phyloP scores from a whole-genome alignment of 2,888 invertebrate genomes.

The Hyalella azteca region DNA sequence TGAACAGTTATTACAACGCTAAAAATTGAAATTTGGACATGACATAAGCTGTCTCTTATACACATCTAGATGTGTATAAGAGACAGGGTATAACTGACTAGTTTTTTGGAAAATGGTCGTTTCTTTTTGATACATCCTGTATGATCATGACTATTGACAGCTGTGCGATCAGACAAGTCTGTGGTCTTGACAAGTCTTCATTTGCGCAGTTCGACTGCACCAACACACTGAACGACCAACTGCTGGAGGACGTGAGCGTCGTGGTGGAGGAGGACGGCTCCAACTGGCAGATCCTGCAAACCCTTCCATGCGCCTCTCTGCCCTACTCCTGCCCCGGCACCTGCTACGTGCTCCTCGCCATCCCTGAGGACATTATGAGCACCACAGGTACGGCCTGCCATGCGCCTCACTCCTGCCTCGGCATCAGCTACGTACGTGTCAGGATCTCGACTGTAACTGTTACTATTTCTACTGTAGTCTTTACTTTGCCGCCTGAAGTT shows the following conservation, averaged over 20 bases:
- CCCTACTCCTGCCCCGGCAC: slow-evolving; percentile 86
- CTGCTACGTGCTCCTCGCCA: slow-evolving; percentile 82
- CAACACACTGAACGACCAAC: slow-evolving; percentile 93
- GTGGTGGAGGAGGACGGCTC: slow-evolving; percentile 77
- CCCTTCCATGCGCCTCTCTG: slow-evolving; percentile 76
- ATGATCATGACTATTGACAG: no score
- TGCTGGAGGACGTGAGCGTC: slow-evolving; percentile 90
- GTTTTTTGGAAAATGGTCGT: no score
- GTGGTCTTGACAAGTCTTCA: no score
- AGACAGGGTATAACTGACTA: no score
- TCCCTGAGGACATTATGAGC: slow-evolving; percentile 79
- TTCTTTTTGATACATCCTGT: no score
- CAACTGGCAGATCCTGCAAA: slow-evolving; percentile 74
- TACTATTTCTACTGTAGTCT: not conserved
- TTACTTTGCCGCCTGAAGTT: not conserved
- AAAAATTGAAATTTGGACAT: no score
- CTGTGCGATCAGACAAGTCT: no score
- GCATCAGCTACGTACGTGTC: not conserved
- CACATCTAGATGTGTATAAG: no score
- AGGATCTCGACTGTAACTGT: not conserved
- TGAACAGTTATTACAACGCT: no score
- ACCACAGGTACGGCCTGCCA: slow-evolving; percentile 69
- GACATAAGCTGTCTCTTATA: no score
- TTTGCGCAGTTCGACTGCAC: slow-evolving; percentile 92
- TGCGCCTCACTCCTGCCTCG: not conserved